Conservation (phyloP, 2,797 vertebrate species). For the Chelidonichthys spinosus region DNA sequence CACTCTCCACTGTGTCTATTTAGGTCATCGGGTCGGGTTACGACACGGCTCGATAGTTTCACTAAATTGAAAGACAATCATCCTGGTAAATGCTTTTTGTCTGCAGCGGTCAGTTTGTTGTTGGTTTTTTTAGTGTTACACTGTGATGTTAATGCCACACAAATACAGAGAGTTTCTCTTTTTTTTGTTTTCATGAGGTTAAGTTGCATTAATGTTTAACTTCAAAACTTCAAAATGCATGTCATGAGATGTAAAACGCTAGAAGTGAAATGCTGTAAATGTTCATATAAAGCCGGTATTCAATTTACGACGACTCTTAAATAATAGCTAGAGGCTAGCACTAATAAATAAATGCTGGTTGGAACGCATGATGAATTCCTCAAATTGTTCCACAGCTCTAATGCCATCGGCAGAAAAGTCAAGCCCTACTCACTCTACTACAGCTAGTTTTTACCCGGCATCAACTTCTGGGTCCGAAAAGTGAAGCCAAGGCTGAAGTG, state of each 20-base stretch:
- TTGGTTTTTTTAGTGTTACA: slow-evolving; percentile 4
- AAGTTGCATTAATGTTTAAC: background rate
- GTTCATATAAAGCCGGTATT: background rate
- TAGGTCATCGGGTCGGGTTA: slow-evolving; percentile 45
- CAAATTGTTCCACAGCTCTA: background rate
- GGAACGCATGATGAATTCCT: background rate
- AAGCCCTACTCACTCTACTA: background rate
- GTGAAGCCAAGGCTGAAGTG: too few species aligned
- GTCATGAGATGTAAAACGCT: background rate
- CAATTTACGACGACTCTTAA: background rate
- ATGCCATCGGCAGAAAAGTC: background rate
- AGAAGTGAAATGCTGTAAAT: background rate
- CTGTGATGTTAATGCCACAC: background rate
- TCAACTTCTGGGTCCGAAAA: too few species aligned
- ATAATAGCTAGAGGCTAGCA: background rate
- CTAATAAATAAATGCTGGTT: background rate
- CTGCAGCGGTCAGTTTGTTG: background rate
- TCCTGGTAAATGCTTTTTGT: slow-evolving; percentile 33
- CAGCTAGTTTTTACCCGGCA: background rate
- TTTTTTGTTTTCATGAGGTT: background rate
- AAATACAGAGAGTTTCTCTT: background rate
- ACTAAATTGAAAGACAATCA: slow-evolving; percentile 60
- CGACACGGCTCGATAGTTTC: slow-evolving; percentile 15
- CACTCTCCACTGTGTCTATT: slow-evolving; percentile 36
- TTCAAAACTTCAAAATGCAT: background rate